Evolutionary conservation across 2,113 vertebrate genomes (phyloP).

Genomic region (Stercorarius parasiticus): DNA sequence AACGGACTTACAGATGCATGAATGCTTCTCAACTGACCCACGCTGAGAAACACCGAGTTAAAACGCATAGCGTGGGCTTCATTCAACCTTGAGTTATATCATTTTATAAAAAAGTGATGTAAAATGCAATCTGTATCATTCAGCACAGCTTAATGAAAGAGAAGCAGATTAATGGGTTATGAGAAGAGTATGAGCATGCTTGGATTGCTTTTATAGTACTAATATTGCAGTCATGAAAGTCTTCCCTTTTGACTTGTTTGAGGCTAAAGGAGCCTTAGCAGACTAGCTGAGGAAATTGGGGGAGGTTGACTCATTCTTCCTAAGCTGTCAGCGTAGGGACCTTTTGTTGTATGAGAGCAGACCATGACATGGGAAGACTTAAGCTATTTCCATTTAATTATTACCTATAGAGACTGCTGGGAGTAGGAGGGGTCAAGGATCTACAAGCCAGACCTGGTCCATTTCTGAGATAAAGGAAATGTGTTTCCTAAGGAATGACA

Average conservation of each 20-base stretch:
- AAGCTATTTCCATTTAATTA: not conserved
- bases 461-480: not conserved
- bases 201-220: not conserved
- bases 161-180: not conserved
- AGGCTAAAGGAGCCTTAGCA: not conserved
- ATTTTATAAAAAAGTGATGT: not conserved
- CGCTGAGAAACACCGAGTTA: not conserved
- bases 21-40: not conserved
- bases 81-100: not conserved
- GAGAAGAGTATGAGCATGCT: not conserved
- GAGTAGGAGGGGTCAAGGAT: not conserved
- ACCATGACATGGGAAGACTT: not conserved
- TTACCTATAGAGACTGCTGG: not conserved
- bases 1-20: not conserved
- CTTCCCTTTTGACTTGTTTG: not conserved
- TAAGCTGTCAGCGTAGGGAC: not conserved
- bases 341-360: not conserved
- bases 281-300: not conserved
- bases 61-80: not conserved
- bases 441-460: not conserved
- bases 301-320: not conserved
- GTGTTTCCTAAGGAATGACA: not conserved
- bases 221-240: not conserved
- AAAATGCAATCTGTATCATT: not conserved
- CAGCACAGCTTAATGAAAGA: not conserved